Evolutionary conservation across 2,113 vertebrate species (phyloP).

Genomic region (Sialia sialis): DNA sequence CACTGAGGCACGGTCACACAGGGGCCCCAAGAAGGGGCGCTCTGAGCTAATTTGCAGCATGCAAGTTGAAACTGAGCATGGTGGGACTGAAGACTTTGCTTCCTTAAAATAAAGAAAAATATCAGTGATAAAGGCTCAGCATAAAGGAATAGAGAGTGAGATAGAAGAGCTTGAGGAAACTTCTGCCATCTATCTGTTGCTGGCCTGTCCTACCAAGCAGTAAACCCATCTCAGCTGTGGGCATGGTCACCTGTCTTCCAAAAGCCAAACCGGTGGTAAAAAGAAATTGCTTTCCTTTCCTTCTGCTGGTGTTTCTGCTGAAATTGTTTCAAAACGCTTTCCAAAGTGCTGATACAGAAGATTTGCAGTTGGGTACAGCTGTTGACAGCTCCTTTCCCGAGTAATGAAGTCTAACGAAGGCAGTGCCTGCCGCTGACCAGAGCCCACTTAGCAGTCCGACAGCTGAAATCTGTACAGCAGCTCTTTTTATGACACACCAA

Average conservation of each 20-base stretch:
- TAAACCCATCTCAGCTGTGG: background rate
- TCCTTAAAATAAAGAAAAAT: background rate
- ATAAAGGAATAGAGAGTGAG: background rate
- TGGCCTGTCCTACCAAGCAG: background rate
- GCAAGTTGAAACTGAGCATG: background rate
- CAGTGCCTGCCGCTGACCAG: background rate
- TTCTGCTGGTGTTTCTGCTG: constrained; percentile 10
- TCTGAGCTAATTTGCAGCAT: background rate
- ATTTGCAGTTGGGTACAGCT: background rate
- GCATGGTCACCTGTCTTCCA: constrained; percentile 5
- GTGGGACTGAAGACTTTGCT: background rate
- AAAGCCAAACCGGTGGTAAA: background rate
- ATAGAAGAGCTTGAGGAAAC: background rate
- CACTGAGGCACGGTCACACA: background rate
- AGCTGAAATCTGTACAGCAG: background rate
- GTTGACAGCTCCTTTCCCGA: constrained; percentile 14
- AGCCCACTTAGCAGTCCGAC: background rate
- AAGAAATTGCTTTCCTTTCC: background rate
- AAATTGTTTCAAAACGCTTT: constrained; percentile 20
- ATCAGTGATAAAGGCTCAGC: background rate
- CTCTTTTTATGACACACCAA: background rate
- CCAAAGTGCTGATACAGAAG: constrained; percentile 18
- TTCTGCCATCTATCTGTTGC: background rate
- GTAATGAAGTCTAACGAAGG: constrained; percentile 1
- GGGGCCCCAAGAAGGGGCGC: background rate